Evolutionary conservation across 2,888 invertebrate species (phyloP).

Genomic region (Reticulitermes lucifugus): DNA sequence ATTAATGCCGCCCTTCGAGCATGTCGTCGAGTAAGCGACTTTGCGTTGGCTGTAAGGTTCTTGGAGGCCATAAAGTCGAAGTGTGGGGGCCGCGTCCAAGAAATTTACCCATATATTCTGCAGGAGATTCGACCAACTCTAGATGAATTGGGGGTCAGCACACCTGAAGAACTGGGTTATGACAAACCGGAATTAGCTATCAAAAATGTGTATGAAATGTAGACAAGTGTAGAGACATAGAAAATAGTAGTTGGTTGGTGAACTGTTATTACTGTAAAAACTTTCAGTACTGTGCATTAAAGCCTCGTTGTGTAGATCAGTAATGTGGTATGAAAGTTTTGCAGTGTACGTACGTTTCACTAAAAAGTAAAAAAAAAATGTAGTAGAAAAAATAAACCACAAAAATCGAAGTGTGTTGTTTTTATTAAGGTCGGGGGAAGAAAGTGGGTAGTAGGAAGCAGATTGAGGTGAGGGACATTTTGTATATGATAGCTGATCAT

Average conservation of each 20-base stretch:
- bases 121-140: slow-evolving; percentile 94
- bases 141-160: slow-evolving; percentile 91
- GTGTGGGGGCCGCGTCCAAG: slow-evolving; percentile 78
- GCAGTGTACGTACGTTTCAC: slow-evolving; percentile 28
- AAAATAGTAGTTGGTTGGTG: slow-evolving; percentile 4
- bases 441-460: no score
- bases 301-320: neutral
- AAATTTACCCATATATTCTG: slow-evolving; percentile 88
- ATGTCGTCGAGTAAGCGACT: slow-evolving; percentile 94
- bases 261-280: slow-evolving; percentile 15
- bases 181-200: slow-evolving; percentile 96
- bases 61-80: slow-evolving; percentile 93
- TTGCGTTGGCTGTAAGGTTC: slow-evolving; percentile 91
- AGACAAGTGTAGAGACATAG: slow-evolving; percentile 36
- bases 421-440: neutral
- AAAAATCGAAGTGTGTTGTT: neutral
- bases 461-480: no score
- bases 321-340: slow-evolving; percentile 23
- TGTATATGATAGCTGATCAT: no score
- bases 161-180: slow-evolving; percentile 95
- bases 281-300: slow-evolving; percentile 7
- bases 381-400: slow-evolving; percentile 21
- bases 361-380: neutral
- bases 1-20: slow-evolving; percentile 89
- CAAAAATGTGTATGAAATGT: slow-evolving; percentile 76